These are phyloP conservation scores for Borostomias antarcticus DNA, from an alignment of 2,797 vertebrate species.

Conservation along the genomic window DNA sequence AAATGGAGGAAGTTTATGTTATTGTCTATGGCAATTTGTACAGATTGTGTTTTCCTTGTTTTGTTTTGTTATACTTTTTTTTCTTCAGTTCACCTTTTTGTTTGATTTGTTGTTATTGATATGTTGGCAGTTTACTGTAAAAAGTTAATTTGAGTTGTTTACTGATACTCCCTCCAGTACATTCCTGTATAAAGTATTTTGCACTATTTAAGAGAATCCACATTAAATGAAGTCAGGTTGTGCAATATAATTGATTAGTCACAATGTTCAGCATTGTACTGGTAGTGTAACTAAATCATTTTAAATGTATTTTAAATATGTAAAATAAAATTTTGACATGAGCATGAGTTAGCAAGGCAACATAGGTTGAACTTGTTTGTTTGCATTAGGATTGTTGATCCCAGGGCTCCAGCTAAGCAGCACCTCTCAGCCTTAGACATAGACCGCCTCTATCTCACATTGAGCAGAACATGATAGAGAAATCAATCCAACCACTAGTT, in stretches of 20 bases:
- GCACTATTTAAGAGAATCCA: conserved; percentile 94
- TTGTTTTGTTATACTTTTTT: conserved; percentile 60
- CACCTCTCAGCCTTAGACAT: conserved; percentile 4
- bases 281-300: conserved; percentile 92
- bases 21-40: conserved; percentile 94
- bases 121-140: conserved; percentile 89
- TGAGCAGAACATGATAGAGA: conserved; percentile 20
- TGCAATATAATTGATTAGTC: conserved; percentile 92
- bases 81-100: conserved; percentile 64
- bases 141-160: conserved; percentile 77
- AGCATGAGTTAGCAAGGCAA: conserved; percentile 88
- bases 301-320: conserved; percentile 99
- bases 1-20: conserved; percentile 84
- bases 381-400: conserved; percentile 62
- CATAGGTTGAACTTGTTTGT: conserved; percentile 78
- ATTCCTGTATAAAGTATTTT: conserved; percentile 98
- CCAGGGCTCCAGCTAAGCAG: not conserved
- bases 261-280: conserved; percentile 91
- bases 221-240: conserved; percentile 91
- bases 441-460: conserved; percentile 18
- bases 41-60: conserved; percentile 80
- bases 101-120: conserved; percentile 63
- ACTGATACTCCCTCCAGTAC: conserved; percentile 84
- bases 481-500: conserved; percentile 23
- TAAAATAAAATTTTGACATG: conserved; percentile 96